Conservation (phyloP, 2,113 vertebrate genomes). For the Charadrius vociferus region DNA sequence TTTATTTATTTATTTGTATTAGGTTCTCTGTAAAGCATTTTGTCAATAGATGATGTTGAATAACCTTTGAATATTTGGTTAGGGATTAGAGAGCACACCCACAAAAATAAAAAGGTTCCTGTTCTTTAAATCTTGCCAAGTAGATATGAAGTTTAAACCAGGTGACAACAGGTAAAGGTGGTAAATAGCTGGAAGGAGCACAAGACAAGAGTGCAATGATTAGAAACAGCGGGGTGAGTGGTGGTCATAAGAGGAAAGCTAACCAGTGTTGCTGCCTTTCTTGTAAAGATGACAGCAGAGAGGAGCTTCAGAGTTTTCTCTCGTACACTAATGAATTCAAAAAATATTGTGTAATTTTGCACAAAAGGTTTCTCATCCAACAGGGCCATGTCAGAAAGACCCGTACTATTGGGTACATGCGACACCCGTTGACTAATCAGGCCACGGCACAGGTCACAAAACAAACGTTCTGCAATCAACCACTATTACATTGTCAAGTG, state of each 20-base stretch:
- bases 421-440: neutral
- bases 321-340: neutral
- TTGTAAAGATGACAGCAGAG: neutral
- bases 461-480: neutral
- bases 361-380: accelerated
- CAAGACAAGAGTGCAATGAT: neutral
- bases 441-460: neutral
- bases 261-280: neutral
- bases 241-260: neutral
- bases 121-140: neutral
- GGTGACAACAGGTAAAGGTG: neutral
- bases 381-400: neutral
- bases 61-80: neutral
- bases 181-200: neutral
- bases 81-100: accelerated
- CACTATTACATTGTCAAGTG: neutral
- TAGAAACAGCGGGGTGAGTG: neutral
- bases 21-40: accelerated
- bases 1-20: neutral
- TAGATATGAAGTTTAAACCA: accelerated
- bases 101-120: accelerated
- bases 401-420: accelerated
- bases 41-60: neutral
- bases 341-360: neutral
- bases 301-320: neutral